phyloP scores from a whole-genome alignment of 2,113 vertebrate species.

The Coregonus clupeaformis region DNA sequence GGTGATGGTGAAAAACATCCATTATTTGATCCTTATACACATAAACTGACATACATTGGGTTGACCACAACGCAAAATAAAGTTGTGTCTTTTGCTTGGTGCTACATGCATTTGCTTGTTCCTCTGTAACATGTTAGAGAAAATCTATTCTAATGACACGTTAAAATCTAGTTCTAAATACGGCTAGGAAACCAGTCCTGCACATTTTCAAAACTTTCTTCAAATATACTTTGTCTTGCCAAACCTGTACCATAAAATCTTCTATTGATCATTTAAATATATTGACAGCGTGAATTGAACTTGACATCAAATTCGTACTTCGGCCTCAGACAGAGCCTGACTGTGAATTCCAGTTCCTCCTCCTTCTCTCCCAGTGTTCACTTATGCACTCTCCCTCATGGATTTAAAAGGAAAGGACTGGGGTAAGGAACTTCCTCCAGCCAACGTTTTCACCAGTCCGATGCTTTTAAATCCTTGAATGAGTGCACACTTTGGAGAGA shows the following conservation, averaged over 20 bases:
- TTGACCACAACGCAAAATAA: too few species aligned
- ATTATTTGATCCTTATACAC: too few species aligned
- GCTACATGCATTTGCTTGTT: background rate
- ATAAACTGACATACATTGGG: too few species aligned
- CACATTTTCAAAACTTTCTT: background rate
- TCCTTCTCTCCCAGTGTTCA: background rate
- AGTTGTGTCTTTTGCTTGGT: background rate
- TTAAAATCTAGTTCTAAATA: background rate
- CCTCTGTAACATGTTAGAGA: background rate
- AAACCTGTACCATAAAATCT: background rate
- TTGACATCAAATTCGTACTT: background rate
- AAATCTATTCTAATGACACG: background rate
- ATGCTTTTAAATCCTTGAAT: background rate
- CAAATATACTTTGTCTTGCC: background rate
- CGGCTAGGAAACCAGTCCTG: conserved; percentile 8
- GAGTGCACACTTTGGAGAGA: too few species aligned
- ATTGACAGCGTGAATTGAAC: background rate
- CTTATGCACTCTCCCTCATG: background rate
- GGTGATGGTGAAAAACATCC: too few species aligned
- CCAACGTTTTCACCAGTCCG: conserved; percentile 15
- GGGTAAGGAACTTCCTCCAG: too few species aligned
- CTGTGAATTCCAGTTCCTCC: background rate
- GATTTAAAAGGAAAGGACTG: background rate
- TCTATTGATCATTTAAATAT: background rate
- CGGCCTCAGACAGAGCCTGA: background rate